Percentiles rank a stretch among this genome's conserved stretches.
Evolutionary conservation across 2,888 invertebrate genomes (phyloP).

Genomic region (Ectemnius cavifrons): DNA sequence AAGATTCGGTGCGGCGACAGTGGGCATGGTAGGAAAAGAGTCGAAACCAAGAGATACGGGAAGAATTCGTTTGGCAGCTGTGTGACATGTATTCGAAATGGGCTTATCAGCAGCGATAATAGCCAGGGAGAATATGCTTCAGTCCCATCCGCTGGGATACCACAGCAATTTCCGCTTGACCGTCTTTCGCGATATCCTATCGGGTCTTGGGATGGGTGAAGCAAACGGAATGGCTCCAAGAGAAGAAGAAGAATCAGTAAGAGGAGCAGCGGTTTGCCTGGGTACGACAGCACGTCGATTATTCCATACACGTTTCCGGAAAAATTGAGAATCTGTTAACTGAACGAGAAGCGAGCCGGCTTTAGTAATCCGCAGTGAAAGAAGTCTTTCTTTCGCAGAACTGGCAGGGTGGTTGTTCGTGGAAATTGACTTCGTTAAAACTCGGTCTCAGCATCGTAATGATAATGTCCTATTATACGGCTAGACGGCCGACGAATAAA

Average conservation of each 20-base stretch:
- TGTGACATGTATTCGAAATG: not conserved
- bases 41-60: not conserved
- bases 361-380: slow-evolving; percentile 24
- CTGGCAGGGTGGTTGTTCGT: not conserved
- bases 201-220: slow-evolving; percentile 3
- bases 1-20: too few relatives aligned
- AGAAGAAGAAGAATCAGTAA: slow-evolving; percentile 20
- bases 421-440: slow-evolving; percentile 1
- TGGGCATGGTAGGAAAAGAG: too few relatives aligned
- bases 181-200: slow-evolving; percentile 12
- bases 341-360: slow-evolving; percentile 17
- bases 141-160: slow-evolving; percentile 24
- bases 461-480: not conserved
- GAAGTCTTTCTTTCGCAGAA: not conserved
- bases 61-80: not conserved
- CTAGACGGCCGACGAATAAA: not conserved
- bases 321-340: slow-evolving; percentile 57
- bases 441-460: not conserved
- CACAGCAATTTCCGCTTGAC: slow-evolving; percentile 41
- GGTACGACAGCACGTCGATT: slow-evolving; percentile 53
- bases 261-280: slow-evolving; percentile 27
- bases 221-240: not conserved
- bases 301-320: slow-evolving; percentile 45
- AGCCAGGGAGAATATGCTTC: slow-evolving; percentile 36
- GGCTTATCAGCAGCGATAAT: slow-evolving; percentile 28